phyloP scores from a whole-genome alignment of 1,140 invertebrate species.

The Drosophila lowei region DNA sequence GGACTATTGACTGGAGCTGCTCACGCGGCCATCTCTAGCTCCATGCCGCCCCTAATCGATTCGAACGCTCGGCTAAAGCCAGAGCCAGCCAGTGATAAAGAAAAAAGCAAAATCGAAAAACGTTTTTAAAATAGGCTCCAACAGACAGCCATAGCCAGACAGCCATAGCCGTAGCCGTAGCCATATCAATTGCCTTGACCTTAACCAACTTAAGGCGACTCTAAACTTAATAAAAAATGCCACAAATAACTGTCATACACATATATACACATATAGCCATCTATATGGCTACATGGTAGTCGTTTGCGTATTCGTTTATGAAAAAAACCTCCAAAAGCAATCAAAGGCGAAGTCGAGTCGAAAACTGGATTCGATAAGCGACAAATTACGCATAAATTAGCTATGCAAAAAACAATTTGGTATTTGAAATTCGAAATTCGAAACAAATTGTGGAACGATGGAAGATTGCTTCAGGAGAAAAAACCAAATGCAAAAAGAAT shows the following conservation, averaged over 20 bases:
- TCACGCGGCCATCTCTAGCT: no score
- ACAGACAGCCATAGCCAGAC: neutral
- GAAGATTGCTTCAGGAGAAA: no score
- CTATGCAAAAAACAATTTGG: conserved; percentile 1
- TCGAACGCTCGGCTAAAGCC: neutral
- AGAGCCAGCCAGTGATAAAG: neutral
- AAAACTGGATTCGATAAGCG: conserved; percentile 33
- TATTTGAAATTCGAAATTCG: no score
- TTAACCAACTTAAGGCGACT: conserved; percentile 50
- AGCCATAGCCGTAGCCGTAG: neutral
- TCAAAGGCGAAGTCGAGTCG: conserved; percentile 4
- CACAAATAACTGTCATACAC: conserved; percentile 41
- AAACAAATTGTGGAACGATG: no score
- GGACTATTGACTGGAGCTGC: no score
- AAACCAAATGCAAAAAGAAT: no score
- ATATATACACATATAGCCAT: neutral
- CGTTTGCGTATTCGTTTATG: no score
- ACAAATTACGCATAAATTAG: conserved; percentile 34
- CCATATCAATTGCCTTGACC: conserved; percentile 47
- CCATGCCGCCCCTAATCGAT: neutral
- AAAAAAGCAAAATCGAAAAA: conserved; percentile 6
- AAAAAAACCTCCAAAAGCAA: neutral
- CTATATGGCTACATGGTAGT: no score
- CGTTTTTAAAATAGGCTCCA: conserved; percentile 1
- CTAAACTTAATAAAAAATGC: conserved; percentile 31